phyloP scores from a whole-genome alignment of 2,797 vertebrate species.

The Buphagus erythrorhynchus region DNA sequence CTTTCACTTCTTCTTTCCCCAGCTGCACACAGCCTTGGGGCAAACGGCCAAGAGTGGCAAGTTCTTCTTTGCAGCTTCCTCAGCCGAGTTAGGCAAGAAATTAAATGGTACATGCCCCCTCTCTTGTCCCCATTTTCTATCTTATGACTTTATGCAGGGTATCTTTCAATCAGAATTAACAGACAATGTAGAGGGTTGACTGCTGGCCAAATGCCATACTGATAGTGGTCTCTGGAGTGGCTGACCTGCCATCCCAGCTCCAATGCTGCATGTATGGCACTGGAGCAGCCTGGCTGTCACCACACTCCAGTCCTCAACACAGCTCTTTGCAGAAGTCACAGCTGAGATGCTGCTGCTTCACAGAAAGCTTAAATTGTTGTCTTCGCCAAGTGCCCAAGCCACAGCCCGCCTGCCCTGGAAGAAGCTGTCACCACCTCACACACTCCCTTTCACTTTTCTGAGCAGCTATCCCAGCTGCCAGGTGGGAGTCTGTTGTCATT shows the following conservation, averaged over 20 bases:
- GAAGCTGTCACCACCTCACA: neutral
- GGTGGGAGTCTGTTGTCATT: neutral
- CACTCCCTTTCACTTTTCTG: neutral
- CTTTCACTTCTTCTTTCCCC: conserved; percentile 57
- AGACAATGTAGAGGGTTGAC: neutral
- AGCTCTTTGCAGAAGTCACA: neutral
- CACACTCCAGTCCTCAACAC: neutral
- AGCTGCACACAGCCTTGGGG: neutral
- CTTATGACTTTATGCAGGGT: neutral
- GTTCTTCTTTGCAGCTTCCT: conserved; percentile 48
- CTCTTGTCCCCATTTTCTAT: neutral
- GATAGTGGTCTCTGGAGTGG: neutral
- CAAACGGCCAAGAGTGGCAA: neutral
- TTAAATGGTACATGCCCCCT: fast-evolving
- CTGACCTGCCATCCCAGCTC: neutral
- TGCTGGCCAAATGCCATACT: neutral
- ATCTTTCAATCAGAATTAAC: neutral
- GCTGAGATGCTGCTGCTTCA: neutral
- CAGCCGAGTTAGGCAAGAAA: neutral
- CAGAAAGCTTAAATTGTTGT: neutral
- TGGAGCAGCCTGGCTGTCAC: neutral
- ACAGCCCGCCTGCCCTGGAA: neutral
- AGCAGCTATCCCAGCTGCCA: neutral
- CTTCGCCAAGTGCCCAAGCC: neutral
- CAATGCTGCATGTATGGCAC: fast-evolving